A percentile compares a stretch with the other conserved stretches of the same genome.
These are phyloP conservation scores for Rattus norvegicus DNA, from an alignment of 2,113 vertebrate genomes.

Conservation along the genomic window GRCr8 NC_086031.1:67618001-67618500, in stretches of 20 bases:
- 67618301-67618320: neutral
- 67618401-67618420: neutral
- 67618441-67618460: neutral
- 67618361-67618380: conserved; percentile 4
- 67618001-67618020: neutral
- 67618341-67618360: neutral
- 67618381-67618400: neutral
- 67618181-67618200: neutral
- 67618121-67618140: neutral
- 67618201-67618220: neutral
- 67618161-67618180: neutral
- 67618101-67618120: conserved; percentile 7
- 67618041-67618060: neutral
- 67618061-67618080: neutral
- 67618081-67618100: neutral
- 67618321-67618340: neutral
- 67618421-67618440: neutral
- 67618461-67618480: no score
- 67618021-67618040: neutral
- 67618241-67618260: neutral
- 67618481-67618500: no score
- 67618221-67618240: neutral
- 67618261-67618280: neutral
- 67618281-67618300: neutral
- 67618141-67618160: neutral